phyloP scores from a whole-genome alignment of 2,797 vertebrate genomes.

The Sylvia borin region DNA sequence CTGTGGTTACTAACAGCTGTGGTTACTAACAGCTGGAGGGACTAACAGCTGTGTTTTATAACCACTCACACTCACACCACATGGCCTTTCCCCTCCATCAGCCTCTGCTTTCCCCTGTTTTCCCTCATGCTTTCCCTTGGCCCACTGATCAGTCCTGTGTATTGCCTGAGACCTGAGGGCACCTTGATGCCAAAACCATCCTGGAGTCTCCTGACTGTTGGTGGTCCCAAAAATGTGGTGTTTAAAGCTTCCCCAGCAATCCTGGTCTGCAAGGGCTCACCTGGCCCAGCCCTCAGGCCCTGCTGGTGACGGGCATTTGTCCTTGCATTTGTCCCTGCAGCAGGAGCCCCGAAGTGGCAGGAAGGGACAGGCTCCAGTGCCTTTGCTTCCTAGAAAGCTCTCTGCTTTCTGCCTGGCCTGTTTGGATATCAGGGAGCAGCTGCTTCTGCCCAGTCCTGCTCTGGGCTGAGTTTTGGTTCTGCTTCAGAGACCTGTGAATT shows the following conservation, averaged over 20 bases:
- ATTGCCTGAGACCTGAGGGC: neutral
- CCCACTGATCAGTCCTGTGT: fast-evolving
- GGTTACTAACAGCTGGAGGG: no score
- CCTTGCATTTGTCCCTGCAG: neutral
- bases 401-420: neutral
- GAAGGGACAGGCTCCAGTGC: neutral
- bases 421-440: neutral
- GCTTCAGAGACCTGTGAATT: neutral
- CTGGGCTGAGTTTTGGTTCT: neutral
- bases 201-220: neutral
- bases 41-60: no score
- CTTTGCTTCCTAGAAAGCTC: neutral
- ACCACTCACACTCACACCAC: no score
- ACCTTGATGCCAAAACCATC: neutral
- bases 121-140: neutral
- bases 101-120: neutral
- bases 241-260: neutral
- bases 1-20: no score
- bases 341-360: neutral
- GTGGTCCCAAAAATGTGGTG: neutral
- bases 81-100: neutral
- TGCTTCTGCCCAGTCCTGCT: neutral
- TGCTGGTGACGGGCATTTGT: neutral
- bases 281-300: neutral
- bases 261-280: neutral